phyloP scores from a whole-genome alignment of 2,113 vertebrate genomes.

The Lepidothrix coronata region DNA sequence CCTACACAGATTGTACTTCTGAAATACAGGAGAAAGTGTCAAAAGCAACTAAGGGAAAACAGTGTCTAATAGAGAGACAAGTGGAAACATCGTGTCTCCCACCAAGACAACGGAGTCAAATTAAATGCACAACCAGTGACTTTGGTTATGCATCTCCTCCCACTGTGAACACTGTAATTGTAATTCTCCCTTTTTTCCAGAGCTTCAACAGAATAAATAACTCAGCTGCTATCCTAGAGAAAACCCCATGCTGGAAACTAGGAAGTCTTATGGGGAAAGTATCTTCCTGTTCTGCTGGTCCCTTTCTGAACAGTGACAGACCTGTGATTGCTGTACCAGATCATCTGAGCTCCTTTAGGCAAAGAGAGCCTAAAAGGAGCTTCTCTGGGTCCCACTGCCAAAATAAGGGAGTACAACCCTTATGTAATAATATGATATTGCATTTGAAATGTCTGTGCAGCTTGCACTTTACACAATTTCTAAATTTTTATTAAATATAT shows the following conservation, averaged over 20 bases:
- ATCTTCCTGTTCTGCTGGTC: neutral
- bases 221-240: neutral
- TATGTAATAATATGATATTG: neutral
- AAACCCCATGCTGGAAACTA: neutral
- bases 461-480: neutral
- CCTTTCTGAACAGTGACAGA: neutral
- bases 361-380: neutral
- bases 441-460: neutral
- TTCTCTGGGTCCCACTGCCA: neutral
- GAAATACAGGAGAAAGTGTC: neutral
- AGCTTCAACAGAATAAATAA: neutral
- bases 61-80: neutral
- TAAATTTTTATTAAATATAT: neutral
- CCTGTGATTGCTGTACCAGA: neutral
- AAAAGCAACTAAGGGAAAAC: neutral
- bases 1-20: neutral
- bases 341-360: neutral
- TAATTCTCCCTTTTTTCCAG: neutral
- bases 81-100: neutral
- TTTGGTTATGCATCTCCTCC: neutral
- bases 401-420: neutral
- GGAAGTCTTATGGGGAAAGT: neutral
- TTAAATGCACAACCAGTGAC: neutral
- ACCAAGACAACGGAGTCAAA: neutral
- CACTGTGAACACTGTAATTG: neutral